Evolutionary conservation across 2,113 vertebrate species (phyloP), one percentile per base, ranked within the genome.

Genomic region (Columba janthina): DNA sequence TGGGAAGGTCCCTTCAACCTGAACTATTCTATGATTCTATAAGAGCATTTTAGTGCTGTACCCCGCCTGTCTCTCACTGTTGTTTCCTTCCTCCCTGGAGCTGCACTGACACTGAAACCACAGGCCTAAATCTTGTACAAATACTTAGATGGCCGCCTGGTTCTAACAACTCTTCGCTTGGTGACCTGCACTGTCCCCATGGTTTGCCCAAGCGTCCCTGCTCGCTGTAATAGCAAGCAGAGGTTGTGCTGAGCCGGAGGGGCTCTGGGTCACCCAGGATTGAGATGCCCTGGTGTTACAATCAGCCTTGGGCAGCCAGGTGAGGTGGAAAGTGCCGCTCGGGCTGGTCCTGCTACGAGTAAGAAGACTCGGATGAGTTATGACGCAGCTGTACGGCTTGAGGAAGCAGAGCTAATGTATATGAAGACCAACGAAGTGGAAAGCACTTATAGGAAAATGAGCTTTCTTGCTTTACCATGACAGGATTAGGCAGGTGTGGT

Each of bases 201-300:
- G 10, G 21, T 17, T 22, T 50, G 48, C 20, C 48, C 10, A 21
- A 50, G 36, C 60, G 28, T 3, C 19, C 32, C 34, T 10, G 15
- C 50, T 54, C 6, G 31, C 32, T 14, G 24, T 5, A 5, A 7
- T 0, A n/a, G 46, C 38, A 16, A 34, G 38, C 0, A 12, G 78
- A 48, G n/a, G 60, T 61, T 3, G 0, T 1, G 4, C 15, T 6
- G 66, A 53, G 46, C n/a, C 2, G 24, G 22, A 46, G 32, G 32
- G 73, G 73, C 61, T 32, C 15, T 11, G 42, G 62, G 32, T 44
- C 11, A 8, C 18, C 15, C 18, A 46, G 44, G 44, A 46, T 19
- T 19, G 44, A 46, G 44, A 40, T 83, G 64, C 34, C 67, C 46
- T 24, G 12, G 7, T 3, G 38, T 51, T 67, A 15, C 38, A 56